Evolutionary conservation across 2,888 invertebrate genomes (phyloP).

Genomic region (Blastobasis adustella): DNA sequence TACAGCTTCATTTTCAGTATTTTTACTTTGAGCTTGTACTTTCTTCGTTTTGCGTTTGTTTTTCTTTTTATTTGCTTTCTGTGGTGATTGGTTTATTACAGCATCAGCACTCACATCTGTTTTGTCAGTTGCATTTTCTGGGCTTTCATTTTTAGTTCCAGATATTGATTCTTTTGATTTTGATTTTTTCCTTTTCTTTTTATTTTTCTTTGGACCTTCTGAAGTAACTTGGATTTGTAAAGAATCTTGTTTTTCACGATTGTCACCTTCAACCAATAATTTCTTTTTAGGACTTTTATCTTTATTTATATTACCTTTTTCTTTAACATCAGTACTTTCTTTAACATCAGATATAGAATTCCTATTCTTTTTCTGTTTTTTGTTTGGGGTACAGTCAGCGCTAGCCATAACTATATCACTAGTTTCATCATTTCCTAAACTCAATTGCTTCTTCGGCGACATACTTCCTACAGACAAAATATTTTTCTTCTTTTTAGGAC

Average conservation of each 20-base stretch:
- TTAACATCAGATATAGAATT: not conserved
- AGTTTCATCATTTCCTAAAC: not conserved
- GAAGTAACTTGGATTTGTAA: too few relatives aligned
- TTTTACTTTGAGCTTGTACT: slow-evolving; percentile 6
- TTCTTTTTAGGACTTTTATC: not conserved
- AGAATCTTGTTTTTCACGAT: too few relatives aligned
- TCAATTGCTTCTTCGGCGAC: not conserved
- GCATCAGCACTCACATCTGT: slow-evolving; percentile 1
- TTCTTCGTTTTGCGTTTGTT: slow-evolving; percentile 1
- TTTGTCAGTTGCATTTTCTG: slow-evolving; percentile 1
- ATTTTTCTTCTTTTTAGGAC: slow-evolving; percentile 18
- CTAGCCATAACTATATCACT: not conserved
- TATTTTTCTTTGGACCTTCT: too few relatives aligned
- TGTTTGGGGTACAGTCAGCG: slow-evolving; percentile 1
- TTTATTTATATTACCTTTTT: not conserved
- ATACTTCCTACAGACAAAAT: not conserved
- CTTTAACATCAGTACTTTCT: slow-evolving; percentile 1
- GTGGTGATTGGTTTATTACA: not conserved
- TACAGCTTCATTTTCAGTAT: not conserved
- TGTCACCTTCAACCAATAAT: too few relatives aligned
- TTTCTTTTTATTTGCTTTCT: not conserved
- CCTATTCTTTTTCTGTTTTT: not conserved
- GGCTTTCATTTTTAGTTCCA: not conserved
- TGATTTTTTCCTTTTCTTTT: not conserved
- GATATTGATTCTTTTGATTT: not conserved